Conservation (phyloP, 2,113 vertebrate species). For the Proterorhinus semilunaris region DNA sequence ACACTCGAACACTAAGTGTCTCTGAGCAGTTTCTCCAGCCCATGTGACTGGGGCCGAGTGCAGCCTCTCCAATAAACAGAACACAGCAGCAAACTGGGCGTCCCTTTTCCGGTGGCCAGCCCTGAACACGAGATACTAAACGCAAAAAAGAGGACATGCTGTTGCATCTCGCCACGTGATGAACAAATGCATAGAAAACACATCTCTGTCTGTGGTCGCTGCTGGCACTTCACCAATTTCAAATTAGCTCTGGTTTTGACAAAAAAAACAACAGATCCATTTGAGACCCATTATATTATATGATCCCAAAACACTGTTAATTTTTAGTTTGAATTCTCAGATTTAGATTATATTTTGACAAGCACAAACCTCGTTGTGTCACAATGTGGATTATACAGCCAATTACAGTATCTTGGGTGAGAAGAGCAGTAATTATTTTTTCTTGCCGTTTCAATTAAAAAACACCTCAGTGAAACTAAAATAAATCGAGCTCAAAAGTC, state of each 20-base stretch:
- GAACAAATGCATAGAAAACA: slow-evolving; percentile 20
- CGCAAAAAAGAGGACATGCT: not conserved
- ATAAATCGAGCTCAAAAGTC: too few relatives aligned
- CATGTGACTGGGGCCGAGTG: slow-evolving; percentile 7
- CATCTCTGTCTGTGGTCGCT: not conserved
- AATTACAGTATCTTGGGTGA: too few relatives aligned
- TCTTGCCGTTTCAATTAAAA: too few relatives aligned
- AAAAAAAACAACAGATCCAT: slow-evolving; percentile 16
- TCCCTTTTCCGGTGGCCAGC: not conserved
- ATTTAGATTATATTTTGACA: too few relatives aligned
- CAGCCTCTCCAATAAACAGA: slow-evolving; percentile 9
- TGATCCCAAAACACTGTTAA: too few relatives aligned
- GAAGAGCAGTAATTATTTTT: too few relatives aligned
- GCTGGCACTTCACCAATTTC: slow-evolving; percentile 10
- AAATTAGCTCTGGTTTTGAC: not conserved
- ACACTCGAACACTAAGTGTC: not conserved
- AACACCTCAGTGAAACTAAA: too few relatives aligned
- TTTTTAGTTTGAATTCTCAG: too few relatives aligned
- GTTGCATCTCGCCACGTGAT: not conserved
- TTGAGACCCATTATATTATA: too few relatives aligned
- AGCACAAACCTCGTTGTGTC: too few relatives aligned
- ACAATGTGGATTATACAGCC: too few relatives aligned
- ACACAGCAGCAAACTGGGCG: not conserved
- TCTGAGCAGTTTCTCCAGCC: slow-evolving; percentile 5
- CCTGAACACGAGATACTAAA: not conserved